Evolutionary conservation across 2,797 vertebrate genomes (phyloP).

Genomic region (Myripristis jacobus): DNA sequence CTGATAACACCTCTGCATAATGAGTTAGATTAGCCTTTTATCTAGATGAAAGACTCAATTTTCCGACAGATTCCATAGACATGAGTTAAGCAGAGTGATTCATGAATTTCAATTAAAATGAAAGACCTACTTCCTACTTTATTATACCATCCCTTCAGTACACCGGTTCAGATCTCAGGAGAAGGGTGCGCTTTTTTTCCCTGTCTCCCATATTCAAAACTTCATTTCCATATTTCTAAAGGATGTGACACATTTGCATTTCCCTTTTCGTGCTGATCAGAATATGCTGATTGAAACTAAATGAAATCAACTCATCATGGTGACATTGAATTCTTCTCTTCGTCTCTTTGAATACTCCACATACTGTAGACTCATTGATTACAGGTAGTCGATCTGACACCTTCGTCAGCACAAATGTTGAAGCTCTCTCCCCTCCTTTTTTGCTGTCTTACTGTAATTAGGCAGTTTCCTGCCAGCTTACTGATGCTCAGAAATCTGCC

Average conservation of each 20-base stretch:
- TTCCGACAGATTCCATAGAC: conserved; percentile 83
- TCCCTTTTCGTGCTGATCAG: conserved; percentile 80
- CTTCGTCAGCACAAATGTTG: conserved; percentile 83
- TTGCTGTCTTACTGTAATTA: conserved; percentile 71
- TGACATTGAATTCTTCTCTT: conserved; percentile 80
- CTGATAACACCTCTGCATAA: conserved; percentile 86
- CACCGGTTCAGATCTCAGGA: conserved; percentile 79
- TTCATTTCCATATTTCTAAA: conserved; percentile 82
- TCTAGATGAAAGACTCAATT: conserved; percentile 87
- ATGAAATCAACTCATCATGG: conserved; percentile 80
- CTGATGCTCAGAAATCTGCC: conserved; percentile 73
- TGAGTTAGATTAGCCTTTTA: conserved; percentile 88
- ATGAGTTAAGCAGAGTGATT: conserved; percentile 82
- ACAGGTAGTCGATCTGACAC: conserved; percentile 80
- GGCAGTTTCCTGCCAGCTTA: conserved; percentile 63
- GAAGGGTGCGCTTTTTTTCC: conserved; percentile 74
- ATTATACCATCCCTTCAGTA: conserved; percentile 80
- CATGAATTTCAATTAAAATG: conserved; percentile 89
- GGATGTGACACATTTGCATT: conserved; percentile 83
- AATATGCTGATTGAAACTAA: conserved; percentile 86
- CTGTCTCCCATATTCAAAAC: conserved; percentile 78
- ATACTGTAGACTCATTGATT: conserved; percentile 81
- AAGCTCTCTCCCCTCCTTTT: conserved; percentile 43
- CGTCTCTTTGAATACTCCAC: conserved; percentile 76
- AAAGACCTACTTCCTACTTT: conserved; percentile 82